Evolutionary conservation across 2,113 vertebrate species (phyloP).

Genomic region (Notothenia coriiceps): DNA sequence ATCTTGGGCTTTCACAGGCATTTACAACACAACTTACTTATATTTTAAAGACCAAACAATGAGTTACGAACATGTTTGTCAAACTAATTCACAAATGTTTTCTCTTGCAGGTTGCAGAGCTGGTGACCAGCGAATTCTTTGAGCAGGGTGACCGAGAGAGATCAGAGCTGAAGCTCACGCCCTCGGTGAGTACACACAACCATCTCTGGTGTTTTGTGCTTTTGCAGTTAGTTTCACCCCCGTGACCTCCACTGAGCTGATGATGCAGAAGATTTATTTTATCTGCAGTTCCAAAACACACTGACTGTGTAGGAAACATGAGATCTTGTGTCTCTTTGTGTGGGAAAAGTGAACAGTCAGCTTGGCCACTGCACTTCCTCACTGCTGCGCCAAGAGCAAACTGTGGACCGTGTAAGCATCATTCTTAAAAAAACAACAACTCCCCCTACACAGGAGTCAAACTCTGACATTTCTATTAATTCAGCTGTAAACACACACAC

Average conservation of each 20-base stretch:
- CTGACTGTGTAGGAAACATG: conserved; percentile 49
- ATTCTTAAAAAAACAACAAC: conserved; percentile 33
- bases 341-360: conserved; percentile 35
- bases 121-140: conserved; percentile 99
- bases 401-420: conserved; percentile 30
- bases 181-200: conserved; percentile 89
- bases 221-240: conserved; percentile 45
- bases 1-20: neutral
- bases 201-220: conserved; percentile 23
- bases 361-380: conserved; percentile 46
- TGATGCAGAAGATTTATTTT: conserved; percentile 58
- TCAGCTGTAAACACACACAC: conserved; percentile 13
- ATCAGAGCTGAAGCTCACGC: conserved; percentile 96
- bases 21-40: neutral
- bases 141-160: conserved; percentile 98
- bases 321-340: conserved; percentile 38
- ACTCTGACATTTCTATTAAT: conserved; percentile 48
- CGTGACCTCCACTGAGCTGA: conserved; percentile 47
- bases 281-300: conserved; percentile 44
- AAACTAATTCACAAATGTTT: neutral
- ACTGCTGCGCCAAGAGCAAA: conserved; percentile 53
- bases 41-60: neutral
- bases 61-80: neutral
- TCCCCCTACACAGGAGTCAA: conserved; percentile 11
- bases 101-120: conserved; percentile 92